Conservation (phyloP, 1,140 invertebrate genomes). For the Macrobrachium nipponense region DNA sequence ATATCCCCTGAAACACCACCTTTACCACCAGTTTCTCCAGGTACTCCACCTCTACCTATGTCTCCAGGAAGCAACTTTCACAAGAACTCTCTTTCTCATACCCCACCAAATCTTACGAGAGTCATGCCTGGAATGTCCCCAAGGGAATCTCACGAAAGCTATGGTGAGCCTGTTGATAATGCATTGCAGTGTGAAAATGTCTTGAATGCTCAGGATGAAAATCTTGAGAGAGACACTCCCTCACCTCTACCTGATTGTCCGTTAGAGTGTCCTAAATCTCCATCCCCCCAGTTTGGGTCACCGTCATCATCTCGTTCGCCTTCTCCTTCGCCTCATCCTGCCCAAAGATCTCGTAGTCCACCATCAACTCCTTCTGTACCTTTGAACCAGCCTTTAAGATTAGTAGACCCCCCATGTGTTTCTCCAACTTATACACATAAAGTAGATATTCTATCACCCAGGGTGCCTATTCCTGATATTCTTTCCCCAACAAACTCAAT, state of each 20-base stretch:
- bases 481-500: conserved; percentile 50
- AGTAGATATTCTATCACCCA: conserved; percentile 28
- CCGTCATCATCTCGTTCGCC: conserved; percentile 63
- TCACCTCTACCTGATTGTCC: conserved; percentile 59
- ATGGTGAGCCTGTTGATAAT: conserved; percentile 31
- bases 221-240: conserved; percentile 55
- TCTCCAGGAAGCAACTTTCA: neutral
- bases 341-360: conserved; percentile 14
- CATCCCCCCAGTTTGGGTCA: conserved; percentile 64
- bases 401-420: conserved; percentile 22
- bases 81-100: conserved; percentile 2
- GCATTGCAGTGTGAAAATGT: conserved; percentile 9
- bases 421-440: conserved; percentile 13
- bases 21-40: conserved; percentile 13
- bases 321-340: conserved; percentile 45
- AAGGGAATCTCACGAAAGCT: conserved; percentile 31
- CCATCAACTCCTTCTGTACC: conserved; percentile 16
- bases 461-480: conserved; percentile 38
- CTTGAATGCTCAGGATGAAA: conserved; percentile 11
- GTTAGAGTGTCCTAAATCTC: conserved; percentile 62
- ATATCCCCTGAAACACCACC: conserved; percentile 9
- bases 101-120: conserved; percentile 19
- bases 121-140: conserved; percentile 19
- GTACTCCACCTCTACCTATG: conserved; percentile 17
- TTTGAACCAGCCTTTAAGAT: conserved; percentile 6